Conservation (phyloP, 2,797 vertebrate genomes). For the Adelosebastes latens region DNA sequence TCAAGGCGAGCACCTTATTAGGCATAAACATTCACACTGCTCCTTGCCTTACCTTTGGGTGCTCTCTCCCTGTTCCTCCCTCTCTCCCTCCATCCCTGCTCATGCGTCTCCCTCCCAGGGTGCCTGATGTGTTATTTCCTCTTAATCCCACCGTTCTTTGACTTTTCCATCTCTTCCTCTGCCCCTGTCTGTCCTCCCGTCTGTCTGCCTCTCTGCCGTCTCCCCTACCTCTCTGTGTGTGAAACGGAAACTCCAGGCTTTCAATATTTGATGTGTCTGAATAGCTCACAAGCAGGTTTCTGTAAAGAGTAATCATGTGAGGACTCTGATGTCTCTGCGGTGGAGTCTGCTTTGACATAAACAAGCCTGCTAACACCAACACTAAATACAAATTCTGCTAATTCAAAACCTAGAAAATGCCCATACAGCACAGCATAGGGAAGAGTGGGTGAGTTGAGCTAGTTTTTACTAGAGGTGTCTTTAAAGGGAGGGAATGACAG, state of each 20-base stretch:
- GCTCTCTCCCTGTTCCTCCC: conserved; percentile 49
- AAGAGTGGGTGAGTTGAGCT: no score
- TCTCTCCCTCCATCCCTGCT: conserved; percentile 75
- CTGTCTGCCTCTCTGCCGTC: conserved; percentile 10
- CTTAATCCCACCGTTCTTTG: conserved; percentile 43
- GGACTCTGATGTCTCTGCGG: conserved; percentile 64
- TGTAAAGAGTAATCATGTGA: conserved; percentile 79
- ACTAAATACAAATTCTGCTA: neutral
- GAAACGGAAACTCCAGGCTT: conserved; percentile 82
- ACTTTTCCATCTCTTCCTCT: conserved; percentile 22
- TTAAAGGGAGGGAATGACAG: no score
- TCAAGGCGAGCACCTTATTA: conserved; percentile 19
- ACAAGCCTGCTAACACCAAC: conserved; percentile 9
- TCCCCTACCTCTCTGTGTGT: conserved; percentile 42
- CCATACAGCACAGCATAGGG: no score
- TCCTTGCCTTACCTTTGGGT: conserved; percentile 62
- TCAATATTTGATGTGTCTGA: conserved; percentile 87
- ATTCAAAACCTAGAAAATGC: neutral
- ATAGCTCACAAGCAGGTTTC: conserved; percentile 84
- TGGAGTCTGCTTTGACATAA: conserved; percentile 48
- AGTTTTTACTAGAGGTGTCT: no score
- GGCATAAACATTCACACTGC: conserved; percentile 36
- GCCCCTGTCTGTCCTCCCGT: neutral
- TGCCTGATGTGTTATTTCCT: conserved; percentile 44
- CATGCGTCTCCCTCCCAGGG: conserved; percentile 58